phyloP scores from a whole-genome alignment of 2,797 vertebrate genomes.

The Enoplosus armatus region DNA sequence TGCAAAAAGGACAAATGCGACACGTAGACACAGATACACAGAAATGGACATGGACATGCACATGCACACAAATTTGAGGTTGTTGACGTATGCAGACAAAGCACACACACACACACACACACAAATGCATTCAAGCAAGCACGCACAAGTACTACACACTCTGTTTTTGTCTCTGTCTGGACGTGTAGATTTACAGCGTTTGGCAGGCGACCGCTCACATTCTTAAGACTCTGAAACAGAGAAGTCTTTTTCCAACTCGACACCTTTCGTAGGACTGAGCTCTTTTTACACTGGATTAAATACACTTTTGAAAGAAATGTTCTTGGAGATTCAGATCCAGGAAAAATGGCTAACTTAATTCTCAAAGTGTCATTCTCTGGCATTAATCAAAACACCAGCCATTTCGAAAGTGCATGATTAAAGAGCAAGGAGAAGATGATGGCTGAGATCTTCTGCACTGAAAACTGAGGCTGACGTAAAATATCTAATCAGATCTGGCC shows the following conservation, averaged over 20 bases:
- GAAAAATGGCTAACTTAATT: conserved; percentile 2
- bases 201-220: conserved; percentile 48
- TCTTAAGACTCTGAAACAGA: conserved; percentile 34
- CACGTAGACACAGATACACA: conserved; percentile 8
- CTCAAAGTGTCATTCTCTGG: conserved; percentile 8
- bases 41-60: not conserved
- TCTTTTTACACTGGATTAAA: conserved; percentile 25
- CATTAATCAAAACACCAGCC: conserved; percentile 13
- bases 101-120: not conserved
- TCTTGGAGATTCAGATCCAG: not conserved
- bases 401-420: not conserved
- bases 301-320: conserved; percentile 8
- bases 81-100: not conserved
- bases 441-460: conserved; percentile 20
- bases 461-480: conserved; percentile 47
- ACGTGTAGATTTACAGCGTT: conserved; percentile 42
- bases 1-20: conserved; percentile 28
- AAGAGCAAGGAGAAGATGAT: conserved; percentile 19
- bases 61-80: not conserved
- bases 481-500: conserved; percentile 69
- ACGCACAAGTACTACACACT: conserved; percentile 1
- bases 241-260: conserved; percentile 20
- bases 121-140: not conserved
- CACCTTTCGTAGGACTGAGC: conserved; percentile 5
- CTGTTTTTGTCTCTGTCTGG: conserved; percentile 38